These are phyloP conservation scores for Pentamera pediparva DNA, from an alignment of 53 echinoderm and acorn worm genomes.

Conservation along the genomic window DNA sequence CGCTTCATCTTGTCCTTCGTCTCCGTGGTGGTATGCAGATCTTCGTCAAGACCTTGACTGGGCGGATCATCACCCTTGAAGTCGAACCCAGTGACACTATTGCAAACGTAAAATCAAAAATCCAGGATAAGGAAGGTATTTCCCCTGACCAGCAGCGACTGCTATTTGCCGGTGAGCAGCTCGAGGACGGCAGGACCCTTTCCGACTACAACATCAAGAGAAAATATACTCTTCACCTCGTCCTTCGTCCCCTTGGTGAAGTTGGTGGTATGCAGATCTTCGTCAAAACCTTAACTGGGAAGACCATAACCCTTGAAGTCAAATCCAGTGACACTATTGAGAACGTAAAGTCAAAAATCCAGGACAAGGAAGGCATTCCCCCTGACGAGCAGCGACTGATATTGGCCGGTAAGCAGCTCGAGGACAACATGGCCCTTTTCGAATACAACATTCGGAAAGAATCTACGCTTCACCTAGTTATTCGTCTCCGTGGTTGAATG, in stretches of 20 bases:
- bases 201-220: conserved; percentile 19
- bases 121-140: neutral
- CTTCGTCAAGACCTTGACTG: conserved; percentile 43
- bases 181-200: conserved; percentile 21
- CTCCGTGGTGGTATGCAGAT: conserved; percentile 51
- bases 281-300: conserved; percentile 4
- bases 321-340: conserved; percentile 6
- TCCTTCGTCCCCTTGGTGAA: conserved; percentile 57
- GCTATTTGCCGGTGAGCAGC: conserved; percentile 11
- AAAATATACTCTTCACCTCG: conserved; percentile 11
- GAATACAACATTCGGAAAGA: conserved; percentile 45
- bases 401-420: conserved; percentile 96
- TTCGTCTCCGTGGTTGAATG: conserved; percentile 39
- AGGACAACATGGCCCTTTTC: conserved; percentile 43
- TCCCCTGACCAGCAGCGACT: neutral
- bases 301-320: conserved; percentile 4
- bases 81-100: conserved; percentile 11
- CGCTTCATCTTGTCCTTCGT: conserved; percentile 30
- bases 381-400: conserved; percentile 96
- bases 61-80: conserved; percentile 20
- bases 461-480: conserved; percentile 31
- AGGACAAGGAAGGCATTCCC: conserved; percentile 63
- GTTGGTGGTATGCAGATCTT: conserved; percentile 18
- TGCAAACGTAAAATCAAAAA: conserved; percentile 9
- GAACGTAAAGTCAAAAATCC: conserved; percentile 1